Conservation (phyloP, 2,113 vertebrate species). For the Morone saxatilis region DNA sequence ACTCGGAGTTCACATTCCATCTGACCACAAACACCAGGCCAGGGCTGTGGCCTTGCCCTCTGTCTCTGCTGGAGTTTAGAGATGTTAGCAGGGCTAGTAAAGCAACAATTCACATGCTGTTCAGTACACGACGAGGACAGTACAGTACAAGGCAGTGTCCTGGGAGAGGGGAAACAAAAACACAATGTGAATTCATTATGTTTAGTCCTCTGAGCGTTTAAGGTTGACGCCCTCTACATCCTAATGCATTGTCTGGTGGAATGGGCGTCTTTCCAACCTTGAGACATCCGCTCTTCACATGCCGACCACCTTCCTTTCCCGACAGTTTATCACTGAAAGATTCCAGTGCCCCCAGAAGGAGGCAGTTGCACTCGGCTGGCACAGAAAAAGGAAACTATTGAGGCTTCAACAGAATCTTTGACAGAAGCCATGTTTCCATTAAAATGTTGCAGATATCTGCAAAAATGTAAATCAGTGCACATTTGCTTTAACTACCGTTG, state of each 20-base stretch:
- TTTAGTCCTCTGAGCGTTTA: conserved; percentile 14
- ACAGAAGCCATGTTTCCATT: background rate
- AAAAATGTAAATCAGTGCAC: background rate
- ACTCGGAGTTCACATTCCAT: conserved; percentile 74
- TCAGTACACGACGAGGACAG: conserved; percentile 41
- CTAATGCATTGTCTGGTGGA: conserved; percentile 8
- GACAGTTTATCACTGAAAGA: conserved; percentile 10
- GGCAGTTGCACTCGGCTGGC: background rate
- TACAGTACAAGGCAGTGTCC: conserved; percentile 10
- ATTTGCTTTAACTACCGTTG: conserved; percentile 5
- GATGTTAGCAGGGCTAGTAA: conserved; percentile 44
- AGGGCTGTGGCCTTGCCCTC: conserved; percentile 48
- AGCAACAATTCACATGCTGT: conserved; percentile 63
- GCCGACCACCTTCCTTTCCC: conserved; percentile 2
- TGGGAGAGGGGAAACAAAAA: conserved; percentile 23
- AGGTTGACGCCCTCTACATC: background rate
- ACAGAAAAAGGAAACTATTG: background rate
- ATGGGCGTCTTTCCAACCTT: conserved; percentile 10
- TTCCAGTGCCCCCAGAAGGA: background rate
- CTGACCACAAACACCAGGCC: conserved; percentile 70
- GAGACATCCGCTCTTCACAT: conserved; percentile 7
- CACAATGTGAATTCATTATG: conserved; percentile 21
- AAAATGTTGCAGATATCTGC: background rate
- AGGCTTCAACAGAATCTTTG: background rate
- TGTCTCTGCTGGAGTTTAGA: conserved; percentile 60